Evolutionary conservation across 2,113 vertebrate species (phyloP), one percentile per base, ranked within the genome.

Genomic region (Rhinopomastus cyanomelas): DNA sequence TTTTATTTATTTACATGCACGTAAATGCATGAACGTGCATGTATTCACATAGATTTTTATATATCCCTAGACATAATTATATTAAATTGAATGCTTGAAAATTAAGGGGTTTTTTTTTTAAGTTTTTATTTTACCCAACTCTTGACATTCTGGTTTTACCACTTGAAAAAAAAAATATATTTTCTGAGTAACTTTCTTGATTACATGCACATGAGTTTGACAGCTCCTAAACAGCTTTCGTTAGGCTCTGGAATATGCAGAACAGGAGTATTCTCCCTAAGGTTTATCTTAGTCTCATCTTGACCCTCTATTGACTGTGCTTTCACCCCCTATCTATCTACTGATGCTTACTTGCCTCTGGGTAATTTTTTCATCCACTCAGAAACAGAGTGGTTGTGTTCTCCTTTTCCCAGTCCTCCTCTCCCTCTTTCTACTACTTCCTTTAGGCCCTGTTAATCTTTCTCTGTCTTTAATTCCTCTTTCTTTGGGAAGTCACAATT

Each of bases 201-300:
- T 22, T 59, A 22, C 0, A 0, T 69, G 21, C 8, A 62, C 6
- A 17, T 66, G 15, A 42, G 62, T 88, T 66, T 52, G 20, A 29
- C 72, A 20, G 8, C 39, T 42, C 29, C 36, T 90, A n/a, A 64
- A 37, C 16, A 71, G 26, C 16, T 74, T 61, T 83, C 20, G 12
- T 59, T 71, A 55, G 37, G 4, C 4, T 69, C 10, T 83, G 32
- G 23, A 22, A 52, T 8, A 25, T 1, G n/a, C 60, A 72, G 16
- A 46, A 60, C 12, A 69, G 30, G 20, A 71, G 3, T 72, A 22
- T 67, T 74, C 7, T 7, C 7, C 8, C 16, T 53, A 82, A 22
- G 19, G 6, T 29, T 76, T 94, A 5, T 66, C 57, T 92, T 76
- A 34, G 2, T 56, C 71, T 77, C 44, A 59, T 59, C 61, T 49